Evolutionary conservation across 2,797 vertebrate genomes (phyloP).

Genomic region (Valencia hispanica): DNA sequence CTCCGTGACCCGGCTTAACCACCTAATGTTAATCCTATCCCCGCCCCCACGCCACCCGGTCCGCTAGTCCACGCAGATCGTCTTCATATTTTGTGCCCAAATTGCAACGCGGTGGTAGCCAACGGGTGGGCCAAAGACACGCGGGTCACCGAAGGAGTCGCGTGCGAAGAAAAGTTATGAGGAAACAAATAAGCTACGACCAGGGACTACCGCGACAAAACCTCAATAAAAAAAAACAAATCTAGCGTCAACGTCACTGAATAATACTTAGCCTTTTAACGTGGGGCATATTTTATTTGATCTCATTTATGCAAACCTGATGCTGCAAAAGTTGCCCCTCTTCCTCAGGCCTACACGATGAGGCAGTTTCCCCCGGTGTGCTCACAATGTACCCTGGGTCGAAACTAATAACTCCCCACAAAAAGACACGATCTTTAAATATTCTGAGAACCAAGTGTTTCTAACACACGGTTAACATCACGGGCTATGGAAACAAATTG

Average conservation of each 20-base stretch:
- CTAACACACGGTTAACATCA: background rate
- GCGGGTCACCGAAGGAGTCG: background rate
- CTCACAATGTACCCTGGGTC: conserved; percentile 52
- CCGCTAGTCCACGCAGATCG: conserved; percentile 7
- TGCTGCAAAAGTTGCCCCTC: conserved; percentile 43
- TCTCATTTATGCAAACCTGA: background rate
- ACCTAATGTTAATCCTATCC: conserved; percentile 71
- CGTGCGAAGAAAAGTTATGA: conserved; percentile 22
- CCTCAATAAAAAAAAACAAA: background rate
- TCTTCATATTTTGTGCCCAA: background rate
- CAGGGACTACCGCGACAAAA: background rate
- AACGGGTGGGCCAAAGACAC: background rate
- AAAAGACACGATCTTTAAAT: background rate
- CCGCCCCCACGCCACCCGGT: conserved; percentile 63
- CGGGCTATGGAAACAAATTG: background rate
- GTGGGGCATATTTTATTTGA: background rate
- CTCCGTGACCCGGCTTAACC: conserved; percentile 73
- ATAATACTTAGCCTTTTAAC: too few species aligned
- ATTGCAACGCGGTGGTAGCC: background rate
- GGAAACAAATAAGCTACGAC: conserved; percentile 22
- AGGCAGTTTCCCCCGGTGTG: conserved; percentile 37
- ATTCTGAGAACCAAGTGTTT: background rate
- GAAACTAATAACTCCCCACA: conserved; percentile 3
- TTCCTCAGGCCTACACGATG: conserved; percentile 53
- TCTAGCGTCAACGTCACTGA: background rate